A percentile compares a stretch with the other conserved stretches of the same genome.
phyloP scores from a whole-genome alignment of 2,888 invertebrate genomes.

The Antheraea yamamai region DNA sequence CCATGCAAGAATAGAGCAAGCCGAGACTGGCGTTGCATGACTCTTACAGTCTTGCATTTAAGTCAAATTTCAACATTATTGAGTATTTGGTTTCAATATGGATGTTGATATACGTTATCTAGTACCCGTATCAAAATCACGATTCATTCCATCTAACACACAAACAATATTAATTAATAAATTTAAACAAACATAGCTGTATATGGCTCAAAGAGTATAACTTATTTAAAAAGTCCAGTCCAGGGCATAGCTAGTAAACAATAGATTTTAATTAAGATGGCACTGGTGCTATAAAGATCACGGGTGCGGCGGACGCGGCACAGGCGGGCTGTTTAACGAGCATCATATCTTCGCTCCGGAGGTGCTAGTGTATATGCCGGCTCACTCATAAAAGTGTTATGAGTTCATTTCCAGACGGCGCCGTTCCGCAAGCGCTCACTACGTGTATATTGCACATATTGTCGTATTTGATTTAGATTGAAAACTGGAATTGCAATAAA shows the following conservation, averaged over 20 bases:
- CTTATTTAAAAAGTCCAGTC: no score
- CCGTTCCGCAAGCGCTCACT: constrained; percentile 27
- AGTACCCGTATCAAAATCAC: no score
- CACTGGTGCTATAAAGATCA: constrained; percentile 59
- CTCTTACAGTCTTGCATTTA: no score
- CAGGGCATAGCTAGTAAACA: constrained; percentile 39
- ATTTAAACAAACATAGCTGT: no score
- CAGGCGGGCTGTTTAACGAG: constrained; percentile 64
- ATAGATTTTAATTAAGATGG: constrained; percentile 74
- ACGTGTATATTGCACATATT: constrained; percentile 9
- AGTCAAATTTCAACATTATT: no score
- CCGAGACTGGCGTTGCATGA: no score
- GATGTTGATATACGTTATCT: no score
- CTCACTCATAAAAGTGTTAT: constrained; percentile 75
- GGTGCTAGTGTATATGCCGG: constrained; percentile 47
- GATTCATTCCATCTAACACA: no score
- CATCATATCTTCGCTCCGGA: constrained; percentile 56
- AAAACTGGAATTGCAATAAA: not conserved
- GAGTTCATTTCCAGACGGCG: constrained; percentile 70
- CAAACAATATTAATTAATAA: no score
- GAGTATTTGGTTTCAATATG: no score
- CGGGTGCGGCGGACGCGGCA: constrained; percentile 36
- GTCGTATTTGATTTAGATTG: not conserved
- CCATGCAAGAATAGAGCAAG: no score
- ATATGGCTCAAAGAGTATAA: no score